Base-by-base conservation (phyloP, 1,140 invertebrate genomes). In the Cryptotermes secundus region DNA sequence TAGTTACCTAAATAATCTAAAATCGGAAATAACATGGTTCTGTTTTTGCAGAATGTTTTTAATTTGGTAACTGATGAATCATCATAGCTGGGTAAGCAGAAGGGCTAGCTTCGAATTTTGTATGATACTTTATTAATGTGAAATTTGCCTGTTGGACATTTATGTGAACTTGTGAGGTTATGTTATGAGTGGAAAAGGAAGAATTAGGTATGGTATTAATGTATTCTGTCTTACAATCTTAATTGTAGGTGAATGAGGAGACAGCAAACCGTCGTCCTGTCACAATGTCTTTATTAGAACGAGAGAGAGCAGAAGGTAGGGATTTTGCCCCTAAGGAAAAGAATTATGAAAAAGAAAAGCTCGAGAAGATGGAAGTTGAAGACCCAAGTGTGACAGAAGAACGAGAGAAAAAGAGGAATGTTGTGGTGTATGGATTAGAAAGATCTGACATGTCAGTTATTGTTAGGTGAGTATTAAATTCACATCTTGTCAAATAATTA, bases 251-350 rank as follows among this genome's bases (percentile, higher is more conserved):
- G 26, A 94, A 93, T 89, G 93, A 97, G 87, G 96, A 97, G 84
- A 96, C 94, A 31, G 95, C 95, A 49, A 96, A 96, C 86, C 92
- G 95, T 86, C 90, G 96, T 65, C 96, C 96, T 0, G 95, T 98
- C 3, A 95, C 96, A 87, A 93, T 97, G 88, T 92, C 93, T 2
- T 90, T 96, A 2, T 90, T 92, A 53, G 89, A 90, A 53, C 88
- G 88, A 26, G 85, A 85, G 2, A 89, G 87, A 85, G 85, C 87
- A 0, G 88, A 88, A 83, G 89, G 85, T n/a, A 87, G 87, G 80
- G 87, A 87, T 80, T 89, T 90, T 85, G 88, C 89, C n/a, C 81
- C 81, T n/a, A 42, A 45, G 14, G 38, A 45, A 34, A 59, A 83
- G 34, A 83, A 79, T 31, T 59, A 79, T 24, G 83, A 82, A 42